phyloP scores from a whole-genome alignment of 1,140 invertebrate species.

The Drosophila ironensis region DNA sequence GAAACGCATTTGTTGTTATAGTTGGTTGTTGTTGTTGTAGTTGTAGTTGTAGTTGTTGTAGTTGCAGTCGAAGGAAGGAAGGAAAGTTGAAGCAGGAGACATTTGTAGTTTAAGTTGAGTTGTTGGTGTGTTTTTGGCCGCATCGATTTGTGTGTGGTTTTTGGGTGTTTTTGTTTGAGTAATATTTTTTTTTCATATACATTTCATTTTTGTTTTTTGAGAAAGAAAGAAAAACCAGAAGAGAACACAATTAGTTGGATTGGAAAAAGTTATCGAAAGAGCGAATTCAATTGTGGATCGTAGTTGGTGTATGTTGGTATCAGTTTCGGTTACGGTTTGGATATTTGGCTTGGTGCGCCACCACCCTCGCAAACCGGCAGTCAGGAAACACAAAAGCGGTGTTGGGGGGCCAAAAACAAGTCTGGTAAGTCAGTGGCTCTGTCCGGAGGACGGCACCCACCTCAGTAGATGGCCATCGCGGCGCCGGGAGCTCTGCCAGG shows the following conservation, averaged over 20 bases:
- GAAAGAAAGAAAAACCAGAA: slow-evolving; percentile 78
- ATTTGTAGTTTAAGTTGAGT: slow-evolving; percentile 42
- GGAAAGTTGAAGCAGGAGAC: slow-evolving; percentile 62
- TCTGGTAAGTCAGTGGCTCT: not conserved
- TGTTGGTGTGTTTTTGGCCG: slow-evolving; percentile 27
- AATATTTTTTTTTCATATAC: slow-evolving; percentile 3
- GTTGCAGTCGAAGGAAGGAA: slow-evolving; percentile 31
- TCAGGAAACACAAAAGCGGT: slow-evolving; percentile 46
- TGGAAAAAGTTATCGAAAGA: slow-evolving; percentile 64
- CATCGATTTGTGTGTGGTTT: slow-evolving; percentile 54
- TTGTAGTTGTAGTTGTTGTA: slow-evolving; percentile 17
- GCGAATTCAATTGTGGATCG: slow-evolving; percentile 70
- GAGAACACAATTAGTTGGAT: slow-evolving; percentile 74
- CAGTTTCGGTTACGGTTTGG: slow-evolving; percentile 29
- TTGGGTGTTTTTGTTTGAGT: slow-evolving; percentile 40
- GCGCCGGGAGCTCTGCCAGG: slow-evolving; percentile 93
- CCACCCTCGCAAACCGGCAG: slow-evolving; percentile 18
- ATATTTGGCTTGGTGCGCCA: slow-evolving; percentile 4
- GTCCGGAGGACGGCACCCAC: slow-evolving; percentile 83
- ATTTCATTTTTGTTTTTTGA: slow-evolving; percentile 45
- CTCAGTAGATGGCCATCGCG: slow-evolving; percentile 95
- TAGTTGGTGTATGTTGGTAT: no score
- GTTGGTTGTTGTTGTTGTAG: slow-evolving; percentile 38
- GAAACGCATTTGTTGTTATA: slow-evolving; percentile 54
- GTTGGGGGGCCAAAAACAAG: slow-evolving; percentile 24